Evolutionary conservation across 2,888 invertebrate species (phyloP), one percentile per base, ranked within the genome.

Genomic region (Coecobrya sp.): DNA sequence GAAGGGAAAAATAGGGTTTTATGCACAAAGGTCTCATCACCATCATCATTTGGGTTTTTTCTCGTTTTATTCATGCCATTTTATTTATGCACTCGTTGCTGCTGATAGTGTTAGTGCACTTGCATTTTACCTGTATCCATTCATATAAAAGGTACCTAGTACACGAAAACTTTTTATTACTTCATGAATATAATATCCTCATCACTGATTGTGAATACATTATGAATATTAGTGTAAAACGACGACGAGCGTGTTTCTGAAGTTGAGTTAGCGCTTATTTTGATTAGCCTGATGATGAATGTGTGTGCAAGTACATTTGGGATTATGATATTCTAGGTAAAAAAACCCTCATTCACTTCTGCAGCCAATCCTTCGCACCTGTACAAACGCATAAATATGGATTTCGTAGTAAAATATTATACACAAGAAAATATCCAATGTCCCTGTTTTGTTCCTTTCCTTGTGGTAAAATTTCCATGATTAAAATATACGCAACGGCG

Each of bases 351-450:
- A 10, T 49, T 55, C 19, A 55, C 55, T 19, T 19, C 1, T 55
- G 55, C 55, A 55, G 8, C n/a, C 19, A 16, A 19, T 19, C 13
- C 5, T 55, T 25, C 65, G n/a, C 65, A 65, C 27, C 65, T 65
- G 65, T 55, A 55, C n/a, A 55, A 55, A 55, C 55, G 55, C 13
- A 65, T 65, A 65, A 65, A 65, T 27, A 27, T 65, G 65, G 65
- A 65, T 65, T 65, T 27, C 65, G 25, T 13, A 11, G 25, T 65
- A 65, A 65, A 65, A 65, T 65, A 65, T 65, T 7, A 10, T 0
- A 5, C 11, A 27, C 10, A 27, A 65, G 25, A 65, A 8, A 5
- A 59, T 59, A 1, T 22, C 0, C 7, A 59, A 19, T 22, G 22
- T 65, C 27, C 27, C 65, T 65, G 11, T 25, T 11, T 27, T 65